Percentiles rank a stretch among this genome's conserved stretches.
Conservation (phyloP, 2,113 vertebrate species). For the Acanthisitta chloris region DNA sequence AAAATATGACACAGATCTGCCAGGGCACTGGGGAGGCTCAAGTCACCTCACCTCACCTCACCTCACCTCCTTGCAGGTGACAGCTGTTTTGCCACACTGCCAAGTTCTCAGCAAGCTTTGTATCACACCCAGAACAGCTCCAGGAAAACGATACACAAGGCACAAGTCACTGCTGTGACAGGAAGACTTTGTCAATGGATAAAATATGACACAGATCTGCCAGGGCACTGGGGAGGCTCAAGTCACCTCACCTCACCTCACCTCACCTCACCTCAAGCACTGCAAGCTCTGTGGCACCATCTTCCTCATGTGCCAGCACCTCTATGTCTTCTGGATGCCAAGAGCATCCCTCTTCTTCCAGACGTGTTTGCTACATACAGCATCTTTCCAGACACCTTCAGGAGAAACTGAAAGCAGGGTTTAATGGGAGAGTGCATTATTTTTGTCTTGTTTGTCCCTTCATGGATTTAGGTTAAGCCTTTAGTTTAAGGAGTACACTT, state of each 20-base stretch:
- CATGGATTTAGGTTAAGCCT: not conserved
- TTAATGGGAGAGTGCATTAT: not conserved
- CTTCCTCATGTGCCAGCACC: not conserved
- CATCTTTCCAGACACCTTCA: not conserved
- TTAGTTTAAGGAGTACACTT: not conserved
- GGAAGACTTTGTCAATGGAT: not conserved
- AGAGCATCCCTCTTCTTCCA: not conserved
- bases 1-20: not conserved
- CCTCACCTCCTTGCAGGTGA: slow-evolving; percentile 47
- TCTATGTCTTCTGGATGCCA: not conserved
- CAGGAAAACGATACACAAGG: not conserved
- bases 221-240: not conserved
- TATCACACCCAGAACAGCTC: not conserved
- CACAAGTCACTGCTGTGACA: not conserved
- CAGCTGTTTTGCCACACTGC: slow-evolving; percentile 30
- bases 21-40: not conserved
- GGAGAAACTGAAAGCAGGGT: not conserved
- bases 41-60: no score
- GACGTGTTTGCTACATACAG: rapidly evolving
- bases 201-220: not conserved
- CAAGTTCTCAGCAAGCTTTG: not conserved
- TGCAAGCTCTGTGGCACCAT: rapidly evolving
- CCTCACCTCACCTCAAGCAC: not conserved
- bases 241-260: not conserved
- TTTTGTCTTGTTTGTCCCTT: not conserved